These are phyloP conservation scores for Rhinichthys klamathensis DNA, from an alignment of 2,113 vertebrate genomes.

Conservation along the genomic window DNA sequence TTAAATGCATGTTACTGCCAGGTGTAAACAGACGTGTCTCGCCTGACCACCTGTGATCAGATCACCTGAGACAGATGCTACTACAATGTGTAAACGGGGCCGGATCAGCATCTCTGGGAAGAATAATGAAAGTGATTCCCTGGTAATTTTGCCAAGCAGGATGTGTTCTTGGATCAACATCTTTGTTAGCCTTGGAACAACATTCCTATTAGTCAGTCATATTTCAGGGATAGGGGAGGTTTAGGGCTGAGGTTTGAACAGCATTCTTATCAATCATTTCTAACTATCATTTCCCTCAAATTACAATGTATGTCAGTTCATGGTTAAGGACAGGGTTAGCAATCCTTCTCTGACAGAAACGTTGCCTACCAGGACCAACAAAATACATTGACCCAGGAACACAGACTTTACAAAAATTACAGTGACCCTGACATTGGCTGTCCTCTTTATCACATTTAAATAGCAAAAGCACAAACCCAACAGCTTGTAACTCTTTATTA, in stretches of 20 bases:
- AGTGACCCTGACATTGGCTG: background rate
- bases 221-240: background rate
- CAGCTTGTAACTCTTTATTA: too few species aligned
- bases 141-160: conserved; percentile 4
- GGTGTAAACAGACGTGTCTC: conserved; percentile 14
- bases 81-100: background rate
- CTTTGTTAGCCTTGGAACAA: background rate
- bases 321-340: background rate
- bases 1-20: conserved; percentile 5
- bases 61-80: conserved; percentile 28
- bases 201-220: background rate
- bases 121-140: background rate
- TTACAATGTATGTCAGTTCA: background rate
- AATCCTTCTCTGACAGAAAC: background rate
- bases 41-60: background rate
- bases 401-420: background rate
- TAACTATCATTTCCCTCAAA: background rate
- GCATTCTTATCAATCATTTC: background rate
- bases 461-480: too few species aligned
- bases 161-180: conserved; percentile 8
- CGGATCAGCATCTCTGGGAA: background rate
- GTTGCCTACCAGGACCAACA: background rate
- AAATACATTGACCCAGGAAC: background rate
- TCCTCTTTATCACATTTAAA: too few species aligned
- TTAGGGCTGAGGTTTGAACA: background rate